Evolutionary conservation across 2,113 vertebrate species (phyloP).

Genomic region (Uropsilus gracilis): DNA sequence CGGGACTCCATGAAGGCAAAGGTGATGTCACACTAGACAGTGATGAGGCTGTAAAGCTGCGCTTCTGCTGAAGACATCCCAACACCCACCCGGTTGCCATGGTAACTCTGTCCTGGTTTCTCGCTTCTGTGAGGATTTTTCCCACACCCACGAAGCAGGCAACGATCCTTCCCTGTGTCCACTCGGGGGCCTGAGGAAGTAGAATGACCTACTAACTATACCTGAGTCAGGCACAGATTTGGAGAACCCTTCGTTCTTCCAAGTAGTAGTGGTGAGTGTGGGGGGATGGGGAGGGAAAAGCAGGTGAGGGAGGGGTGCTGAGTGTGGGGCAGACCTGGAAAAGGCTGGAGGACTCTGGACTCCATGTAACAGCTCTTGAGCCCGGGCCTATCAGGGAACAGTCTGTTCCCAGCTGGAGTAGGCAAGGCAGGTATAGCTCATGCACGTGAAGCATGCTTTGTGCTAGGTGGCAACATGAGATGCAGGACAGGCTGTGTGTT

Average conservation of each 20-base stretch:
- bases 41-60: background rate
- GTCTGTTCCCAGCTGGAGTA: too few relatives aligned
- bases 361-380: background rate
- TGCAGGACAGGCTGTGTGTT: background rate
- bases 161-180: too few relatives aligned
- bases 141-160: too few relatives aligned
- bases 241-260: too few relatives aligned
- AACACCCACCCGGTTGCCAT: background rate
- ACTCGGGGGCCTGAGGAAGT: background rate
- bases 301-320: background rate
- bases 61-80: background rate
- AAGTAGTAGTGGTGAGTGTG: too few relatives aligned
- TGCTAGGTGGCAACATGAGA: background rate
- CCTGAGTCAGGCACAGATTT: background rate
- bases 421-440: too few relatives aligned
- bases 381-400: accelerated
- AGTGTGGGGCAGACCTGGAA: background rate
- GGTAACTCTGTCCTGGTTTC: background rate
- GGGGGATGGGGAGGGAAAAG: too few relatives aligned
- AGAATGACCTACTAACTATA: background rate
- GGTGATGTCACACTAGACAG: background rate
- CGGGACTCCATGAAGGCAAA: background rate
- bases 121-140: background rate
- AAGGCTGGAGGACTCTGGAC: background rate
- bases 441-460: too few relatives aligned